Evolutionary conservation across 2,888 invertebrate species (phyloP), one percentile per base, ranked within the genome.

Genomic region (Horisme vitalbata): DNA sequence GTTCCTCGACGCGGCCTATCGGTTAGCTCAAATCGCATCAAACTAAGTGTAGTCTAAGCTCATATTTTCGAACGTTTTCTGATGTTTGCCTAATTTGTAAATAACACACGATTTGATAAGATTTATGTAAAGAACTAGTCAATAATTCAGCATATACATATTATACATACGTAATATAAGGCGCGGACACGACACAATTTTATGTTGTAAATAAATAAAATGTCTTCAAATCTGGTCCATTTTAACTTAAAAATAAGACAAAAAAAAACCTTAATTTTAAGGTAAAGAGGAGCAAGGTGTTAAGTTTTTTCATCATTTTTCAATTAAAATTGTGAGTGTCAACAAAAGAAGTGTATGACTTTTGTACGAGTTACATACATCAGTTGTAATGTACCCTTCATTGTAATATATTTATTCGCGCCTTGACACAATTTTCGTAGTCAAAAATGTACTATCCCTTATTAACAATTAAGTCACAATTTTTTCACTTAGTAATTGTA

Each of bases 11-110:
- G 38, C 37, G 52, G 57, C 57, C 57, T 58, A 57, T 23, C 13
- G 39, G 36, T 45, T 51, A 53, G 55, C 57, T 58, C 57, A 53
- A 57, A 49, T 31, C 20, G 46, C 51, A 55, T 55, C 51, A 46
- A 12, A 34, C 51, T 36, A 36, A 34, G 41, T 52, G 27, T 38
- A 53, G 45, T 30, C 31, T 27, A 39, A 43, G 54, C 57, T 54
- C 52, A 45, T 45, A 20, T 50, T 44, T 48, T 41, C 32, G 37
- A 44, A 15, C 8, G 11, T 32, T 24, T 45, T 31, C 26, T 20
- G 11, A 31, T 36, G 35, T 26, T 30, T 38, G 45, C 45, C 43
- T 45, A 43, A 35, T 35, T 21, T 51, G 48, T 53, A 48, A 28
- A 53, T 48, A 51, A 26, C 23, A 41, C 37, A 39, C 38, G 11